These are phyloP conservation scores for Drosophila tanythrix DNA, from an alignment of 2,888 invertebrate genomes.

Conservation along the genomic window DNA sequence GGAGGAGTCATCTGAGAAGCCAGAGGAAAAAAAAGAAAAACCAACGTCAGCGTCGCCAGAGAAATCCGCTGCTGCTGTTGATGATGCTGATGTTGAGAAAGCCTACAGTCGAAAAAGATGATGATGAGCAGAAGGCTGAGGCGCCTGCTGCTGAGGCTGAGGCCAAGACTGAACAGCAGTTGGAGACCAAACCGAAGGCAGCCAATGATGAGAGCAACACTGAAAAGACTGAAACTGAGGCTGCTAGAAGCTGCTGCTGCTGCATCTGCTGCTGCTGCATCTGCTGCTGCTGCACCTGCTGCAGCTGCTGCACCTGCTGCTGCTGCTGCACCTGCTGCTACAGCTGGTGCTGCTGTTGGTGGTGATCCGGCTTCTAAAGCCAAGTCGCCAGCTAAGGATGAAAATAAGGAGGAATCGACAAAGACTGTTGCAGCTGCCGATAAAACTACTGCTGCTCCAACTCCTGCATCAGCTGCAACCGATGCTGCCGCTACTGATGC, in stretches of 20 bases:
- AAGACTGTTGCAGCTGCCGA: constrained; percentile 17
- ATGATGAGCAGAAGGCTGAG: not conserved
- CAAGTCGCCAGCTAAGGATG: constrained; percentile 19
- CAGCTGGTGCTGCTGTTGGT: constrained; percentile 1
- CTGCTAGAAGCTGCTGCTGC: constrained; percentile 11
- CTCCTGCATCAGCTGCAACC: constrained; percentile 3
- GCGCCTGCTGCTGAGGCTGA: constrained; percentile 8
- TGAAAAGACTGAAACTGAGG: constrained; percentile 63
- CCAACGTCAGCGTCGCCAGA: constrained; percentile 19
- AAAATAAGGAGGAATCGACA: constrained; percentile 12
- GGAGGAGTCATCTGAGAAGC: constrained; percentile 1
- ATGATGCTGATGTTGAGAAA: not conserved
- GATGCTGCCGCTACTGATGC: constrained; percentile 1
- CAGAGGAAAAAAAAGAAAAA: constrained; percentile 26
- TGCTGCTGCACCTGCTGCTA: constrained; percentile 8
- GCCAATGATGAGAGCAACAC: constrained; percentile 21
- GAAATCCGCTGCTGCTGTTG: constrained; percentile 27
- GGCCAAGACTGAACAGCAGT: constrained; percentile 43
- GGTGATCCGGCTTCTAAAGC: constrained; percentile 14
- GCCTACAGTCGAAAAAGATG: constrained; percentile 8
- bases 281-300: not conserved
- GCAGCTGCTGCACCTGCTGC: no score
- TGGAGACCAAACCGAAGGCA: constrained; percentile 28
- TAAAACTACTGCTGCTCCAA: not conserved
- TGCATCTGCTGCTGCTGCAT: constrained; percentile 6